Evolutionary conservation across 2,113 vertebrate species (phyloP).

Genomic region (Oreochromis aureus): DNA sequence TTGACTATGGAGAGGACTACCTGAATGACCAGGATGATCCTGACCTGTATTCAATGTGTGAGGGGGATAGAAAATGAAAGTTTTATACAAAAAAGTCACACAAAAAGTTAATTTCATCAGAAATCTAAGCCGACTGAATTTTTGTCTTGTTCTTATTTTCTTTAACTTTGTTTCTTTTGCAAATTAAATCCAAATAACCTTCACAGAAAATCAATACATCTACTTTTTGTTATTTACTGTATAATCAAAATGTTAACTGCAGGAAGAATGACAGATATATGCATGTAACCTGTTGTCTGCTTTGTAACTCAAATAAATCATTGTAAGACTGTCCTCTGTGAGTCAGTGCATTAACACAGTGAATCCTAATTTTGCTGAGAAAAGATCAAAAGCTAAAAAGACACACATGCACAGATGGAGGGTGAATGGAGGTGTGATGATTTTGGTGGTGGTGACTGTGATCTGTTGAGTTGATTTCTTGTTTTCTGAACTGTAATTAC

Average conservation of each 20-base stretch:
- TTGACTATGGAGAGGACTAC: background rate
- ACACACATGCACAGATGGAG: background rate
- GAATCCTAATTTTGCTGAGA: background rate
- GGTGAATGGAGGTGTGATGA: background rate
- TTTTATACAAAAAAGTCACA: background rate
- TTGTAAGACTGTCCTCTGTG: background rate
- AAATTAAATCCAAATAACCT: background rate
- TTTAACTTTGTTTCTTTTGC: background rate
- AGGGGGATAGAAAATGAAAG: accelerated
- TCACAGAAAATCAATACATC: accelerated
- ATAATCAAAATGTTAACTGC: background rate
- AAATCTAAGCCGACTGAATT: background rate
- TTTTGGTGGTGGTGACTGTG: no score
- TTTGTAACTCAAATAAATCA: background rate
- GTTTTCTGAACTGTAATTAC: no score
- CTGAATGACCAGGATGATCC: accelerated
- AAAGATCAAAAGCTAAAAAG: background rate
- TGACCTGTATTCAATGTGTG: background rate
- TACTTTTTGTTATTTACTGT: background rate
- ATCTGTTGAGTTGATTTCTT: background rate
- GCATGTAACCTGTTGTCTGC: background rate
- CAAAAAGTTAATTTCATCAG: background rate
- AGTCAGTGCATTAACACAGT: background rate
- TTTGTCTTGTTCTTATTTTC: background rate
- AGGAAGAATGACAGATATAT: background rate